Evolutionary conservation across 2,797 vertebrate genomes (phyloP).

Genomic region (Amniataba percoides): DNA sequence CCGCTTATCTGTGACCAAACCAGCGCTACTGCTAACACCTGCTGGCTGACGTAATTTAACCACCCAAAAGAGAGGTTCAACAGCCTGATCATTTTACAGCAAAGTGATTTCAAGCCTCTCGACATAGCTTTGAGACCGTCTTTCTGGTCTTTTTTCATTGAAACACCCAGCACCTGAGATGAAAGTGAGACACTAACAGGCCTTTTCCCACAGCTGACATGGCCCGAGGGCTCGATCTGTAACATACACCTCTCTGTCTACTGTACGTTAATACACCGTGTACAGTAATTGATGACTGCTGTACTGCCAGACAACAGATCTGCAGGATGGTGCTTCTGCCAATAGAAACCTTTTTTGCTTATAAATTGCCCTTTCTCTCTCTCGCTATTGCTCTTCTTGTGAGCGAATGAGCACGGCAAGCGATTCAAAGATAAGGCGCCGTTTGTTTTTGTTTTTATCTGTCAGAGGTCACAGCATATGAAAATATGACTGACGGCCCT

Average conservation of each 20-base stretch:
- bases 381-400: not conserved
- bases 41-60: conserved; percentile 41
- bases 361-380: not conserved
- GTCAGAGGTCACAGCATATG: not conserved
- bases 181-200: conserved; percentile 48
- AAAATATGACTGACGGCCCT: not conserved
- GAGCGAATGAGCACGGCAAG: not conserved
- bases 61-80: conserved; percentile 25
- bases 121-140: conserved; percentile 28
- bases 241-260: conserved; percentile 27
- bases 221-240: conserved; percentile 41
- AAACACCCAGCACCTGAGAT: conserved; percentile 29
- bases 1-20: conserved; percentile 13
- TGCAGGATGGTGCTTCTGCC: not conserved
- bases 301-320: not conserved
- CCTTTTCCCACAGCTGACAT: conserved; percentile 33
- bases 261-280: conserved; percentile 17
- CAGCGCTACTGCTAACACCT: conserved; percentile 36
- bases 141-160: conserved; percentile 32
- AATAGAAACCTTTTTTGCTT: not conserved
- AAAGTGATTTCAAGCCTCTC: conserved; percentile 46
- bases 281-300: conserved; percentile 9
- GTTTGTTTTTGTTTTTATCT: not conserved
- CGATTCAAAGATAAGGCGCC: not conserved
- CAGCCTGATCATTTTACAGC: conserved; percentile 52